phyloP scores from a whole-genome alignment of 2,797 vertebrate species.

The Ibycter americanus region DNA sequence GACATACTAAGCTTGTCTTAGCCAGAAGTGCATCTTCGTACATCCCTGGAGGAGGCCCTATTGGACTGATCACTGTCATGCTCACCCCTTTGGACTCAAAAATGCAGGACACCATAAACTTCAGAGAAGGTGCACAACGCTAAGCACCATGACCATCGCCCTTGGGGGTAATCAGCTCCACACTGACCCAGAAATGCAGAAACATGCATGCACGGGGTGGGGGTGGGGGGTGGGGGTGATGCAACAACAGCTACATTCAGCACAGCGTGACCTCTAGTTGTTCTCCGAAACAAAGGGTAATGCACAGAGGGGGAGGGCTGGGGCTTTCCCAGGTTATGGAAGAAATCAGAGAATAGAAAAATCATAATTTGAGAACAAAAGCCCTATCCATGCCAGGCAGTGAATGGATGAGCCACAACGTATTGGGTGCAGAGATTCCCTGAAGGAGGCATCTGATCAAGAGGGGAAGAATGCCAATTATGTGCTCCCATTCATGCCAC shows the following conservation, averaged over 20 bases:
- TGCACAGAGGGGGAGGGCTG: neutral
- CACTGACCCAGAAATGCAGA: neutral
- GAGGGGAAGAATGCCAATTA: constrained; percentile 54
- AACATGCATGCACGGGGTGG: neutral
- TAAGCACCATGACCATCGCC: neutral
- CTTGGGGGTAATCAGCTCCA: neutral
- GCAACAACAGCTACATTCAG: constrained; percentile 14
- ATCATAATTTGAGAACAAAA: constrained; percentile 63
- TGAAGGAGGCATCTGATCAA: constrained; percentile 55
- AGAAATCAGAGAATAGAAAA: constrained; percentile 44
- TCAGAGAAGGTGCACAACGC: neutral
- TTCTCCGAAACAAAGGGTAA: constrained; percentile 24
- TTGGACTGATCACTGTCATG: neutral
- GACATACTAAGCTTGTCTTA: neutral
- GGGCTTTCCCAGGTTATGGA: constrained; percentile 42
- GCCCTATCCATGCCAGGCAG: constrained; percentile 25
- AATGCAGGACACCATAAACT: neutral
- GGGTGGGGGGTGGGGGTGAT: neutral
- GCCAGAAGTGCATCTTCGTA: neutral
- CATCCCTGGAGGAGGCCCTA: neutral
- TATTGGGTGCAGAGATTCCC: constrained; percentile 40
- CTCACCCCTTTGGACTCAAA: neutral
- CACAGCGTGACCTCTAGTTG: neutral
- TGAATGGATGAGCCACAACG: constrained; percentile 9
- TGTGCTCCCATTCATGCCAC: constrained; percentile 54